These are phyloP conservation scores for Eupithecia pulchellata DNA, from an alignment of 2,888 invertebrate species.

Conservation along the genomic window DNA sequence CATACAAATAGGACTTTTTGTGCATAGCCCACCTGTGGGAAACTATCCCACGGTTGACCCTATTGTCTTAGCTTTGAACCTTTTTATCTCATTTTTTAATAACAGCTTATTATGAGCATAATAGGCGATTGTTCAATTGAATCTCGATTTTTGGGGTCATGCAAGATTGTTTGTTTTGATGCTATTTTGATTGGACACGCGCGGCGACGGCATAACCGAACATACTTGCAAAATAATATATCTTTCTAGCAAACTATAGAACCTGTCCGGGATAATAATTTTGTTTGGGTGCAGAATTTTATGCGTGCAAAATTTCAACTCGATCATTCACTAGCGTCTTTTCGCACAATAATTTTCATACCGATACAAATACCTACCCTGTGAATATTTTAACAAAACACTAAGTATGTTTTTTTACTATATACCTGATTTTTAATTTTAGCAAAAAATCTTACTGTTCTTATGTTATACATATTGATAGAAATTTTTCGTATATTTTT, in stretches of 20 bases:
- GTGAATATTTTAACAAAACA: no score
- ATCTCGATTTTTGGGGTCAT: slow-evolving; percentile 56
- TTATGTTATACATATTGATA: not conserved
- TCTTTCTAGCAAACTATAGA: not conserved
- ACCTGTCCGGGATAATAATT: not conserved
- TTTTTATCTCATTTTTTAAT: slow-evolving; percentile 74
- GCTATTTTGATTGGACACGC: slow-evolving; percentile 27
- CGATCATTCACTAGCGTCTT: not conserved
- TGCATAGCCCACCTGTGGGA: slow-evolving; percentile 66
- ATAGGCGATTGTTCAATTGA: slow-evolving; percentile 82
- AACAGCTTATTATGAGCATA: slow-evolving; percentile 76
- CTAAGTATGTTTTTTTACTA: not conserved
- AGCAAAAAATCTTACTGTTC: not conserved
- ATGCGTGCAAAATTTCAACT: not conserved
- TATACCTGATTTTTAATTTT: not conserved
- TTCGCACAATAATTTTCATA: not conserved
- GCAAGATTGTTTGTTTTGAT: slow-evolving; percentile 37
- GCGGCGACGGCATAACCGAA: not conserved
- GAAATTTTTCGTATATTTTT: not conserved
- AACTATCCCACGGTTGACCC: slow-evolving; percentile 66
- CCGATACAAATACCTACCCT: not conserved
- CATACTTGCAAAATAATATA: not conserved
- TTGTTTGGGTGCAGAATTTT: not conserved
- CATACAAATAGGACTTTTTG: slow-evolving; percentile 55
- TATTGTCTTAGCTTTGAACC: slow-evolving; percentile 61